Evolutionary conservation across 2,113 vertebrate species (phyloP).

Genomic region (Cheirogaleus medius): DNA sequence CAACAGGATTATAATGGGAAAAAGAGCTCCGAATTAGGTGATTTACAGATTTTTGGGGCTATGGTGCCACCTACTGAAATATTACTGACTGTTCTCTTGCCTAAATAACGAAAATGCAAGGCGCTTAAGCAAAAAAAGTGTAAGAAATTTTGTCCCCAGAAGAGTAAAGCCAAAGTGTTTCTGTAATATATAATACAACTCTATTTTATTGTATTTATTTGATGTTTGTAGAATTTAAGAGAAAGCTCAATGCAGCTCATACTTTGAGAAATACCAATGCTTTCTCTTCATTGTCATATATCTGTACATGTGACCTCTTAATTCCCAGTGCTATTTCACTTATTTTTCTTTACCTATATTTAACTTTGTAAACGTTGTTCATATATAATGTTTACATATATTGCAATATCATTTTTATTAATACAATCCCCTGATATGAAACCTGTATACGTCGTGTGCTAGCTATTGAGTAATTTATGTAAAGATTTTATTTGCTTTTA

Average conservation of each 20-base stretch:
- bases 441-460: neutral
- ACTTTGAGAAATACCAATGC: neutral
- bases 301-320: neutral
- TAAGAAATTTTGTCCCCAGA: neutral
- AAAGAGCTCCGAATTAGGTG: neutral
- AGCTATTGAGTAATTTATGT: neutral
- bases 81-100: neutral
- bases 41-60: slow-evolving; percentile 69
- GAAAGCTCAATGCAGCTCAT: neutral
- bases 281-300: neutral
- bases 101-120: neutral
- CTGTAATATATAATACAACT: neutral
- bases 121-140: neutral
- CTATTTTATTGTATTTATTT: neutral
- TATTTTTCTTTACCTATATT: neutral
- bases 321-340: neutral
- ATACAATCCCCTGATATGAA: neutral
- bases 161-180: neutral
- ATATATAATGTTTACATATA: neutral
- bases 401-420: neutral
- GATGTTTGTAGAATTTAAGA: neutral
- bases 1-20: neutral
- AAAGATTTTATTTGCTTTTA: neutral
- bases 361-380: neutral
- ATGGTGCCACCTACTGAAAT: slow-evolving; percentile 86